Percentiles rank a stretch among this genome's conserved stretches.
phyloP scores from a whole-genome alignment of 2,888 invertebrate genomes.

The Notodonta dromedarius region DNA sequence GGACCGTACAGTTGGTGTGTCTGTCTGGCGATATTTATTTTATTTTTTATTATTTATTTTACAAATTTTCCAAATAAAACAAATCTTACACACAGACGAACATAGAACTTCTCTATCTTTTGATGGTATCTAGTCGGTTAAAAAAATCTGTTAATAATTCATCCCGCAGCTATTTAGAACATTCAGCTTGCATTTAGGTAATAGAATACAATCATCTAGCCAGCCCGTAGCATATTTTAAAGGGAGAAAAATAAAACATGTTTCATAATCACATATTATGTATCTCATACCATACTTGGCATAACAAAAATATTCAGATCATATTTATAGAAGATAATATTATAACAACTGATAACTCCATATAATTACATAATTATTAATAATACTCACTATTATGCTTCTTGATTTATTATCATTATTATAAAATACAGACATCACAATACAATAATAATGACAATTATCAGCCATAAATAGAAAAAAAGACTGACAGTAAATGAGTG shows the following conservation, averaged over 20 bases:
- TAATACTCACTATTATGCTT: conserved; percentile 40
- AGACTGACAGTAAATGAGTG: conserved; percentile 21
- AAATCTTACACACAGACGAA: too few relatives aligned
- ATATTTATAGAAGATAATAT: conserved; percentile 52
- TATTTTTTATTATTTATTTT: too few relatives aligned
- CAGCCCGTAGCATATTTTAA: background rate
- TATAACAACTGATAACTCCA: conserved; percentile 48
- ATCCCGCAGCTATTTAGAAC: too few relatives aligned
- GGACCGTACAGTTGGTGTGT: too few relatives aligned
- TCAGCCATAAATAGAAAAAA: background rate
- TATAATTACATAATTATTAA: conserved; percentile 31
- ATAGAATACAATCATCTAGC: too few relatives aligned
- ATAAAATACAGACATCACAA: conserved; percentile 27
- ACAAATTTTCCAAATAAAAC: too few relatives aligned
- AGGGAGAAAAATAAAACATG: conserved; percentile 12
- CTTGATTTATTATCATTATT: conserved; percentile 23
- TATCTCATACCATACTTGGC: conserved; percentile 66
- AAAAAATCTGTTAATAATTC: too few relatives aligned
- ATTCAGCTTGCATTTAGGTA: too few relatives aligned
- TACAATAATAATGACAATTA: conserved; percentile 20
- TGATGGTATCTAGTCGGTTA: too few relatives aligned
- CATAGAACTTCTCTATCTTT: too few relatives aligned
- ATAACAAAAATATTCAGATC: conserved; percentile 82
- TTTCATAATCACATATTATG: conserved; percentile 43
- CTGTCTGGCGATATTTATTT: too few relatives aligned